These are phyloP conservation scores for Equus quagga DNA, from an alignment of 2,113 vertebrate genomes.

Conservation along the genomic window DNA sequence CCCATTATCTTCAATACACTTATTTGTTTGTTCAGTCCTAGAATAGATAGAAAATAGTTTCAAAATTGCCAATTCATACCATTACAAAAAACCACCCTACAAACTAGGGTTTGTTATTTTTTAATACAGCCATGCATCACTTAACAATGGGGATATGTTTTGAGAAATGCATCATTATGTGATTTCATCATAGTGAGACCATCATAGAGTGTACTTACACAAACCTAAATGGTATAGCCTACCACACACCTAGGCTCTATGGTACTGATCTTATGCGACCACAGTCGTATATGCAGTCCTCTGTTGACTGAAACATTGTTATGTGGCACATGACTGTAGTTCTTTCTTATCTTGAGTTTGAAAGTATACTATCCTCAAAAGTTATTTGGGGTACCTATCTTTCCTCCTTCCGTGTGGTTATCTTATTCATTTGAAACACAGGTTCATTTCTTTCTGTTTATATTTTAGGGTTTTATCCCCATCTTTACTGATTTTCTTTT, in stretches of 20 bases:
- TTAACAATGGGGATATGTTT: too few species aligned
- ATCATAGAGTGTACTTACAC: too few species aligned
- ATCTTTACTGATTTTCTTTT: not conserved
- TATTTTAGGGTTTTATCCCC: not conserved
- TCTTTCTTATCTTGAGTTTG: not conserved
- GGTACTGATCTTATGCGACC: too few species aligned
- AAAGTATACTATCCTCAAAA: not conserved
- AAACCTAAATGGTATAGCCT: too few species aligned
- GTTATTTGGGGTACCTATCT: not conserved
- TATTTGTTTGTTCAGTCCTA: not conserved
- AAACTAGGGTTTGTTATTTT: not conserved
- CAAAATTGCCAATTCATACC: constrained; percentile 26
- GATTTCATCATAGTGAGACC: too few species aligned
- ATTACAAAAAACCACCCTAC: constrained; percentile 5
- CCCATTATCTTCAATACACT: not conserved
- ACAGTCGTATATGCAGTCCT: too few species aligned
- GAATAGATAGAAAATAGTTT: not conserved
- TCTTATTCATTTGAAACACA: not conserved
- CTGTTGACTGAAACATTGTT: too few species aligned
- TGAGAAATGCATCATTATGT: too few species aligned
- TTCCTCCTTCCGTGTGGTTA: not conserved
- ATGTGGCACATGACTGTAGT: not conserved
- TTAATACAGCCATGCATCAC: not conserved
- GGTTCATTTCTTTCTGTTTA: not conserved
- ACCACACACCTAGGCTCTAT: too few species aligned